Percentiles rank a stretch among this genome's conserved stretches.
Conservation (phyloP, 2,888 invertebrate genomes). For the Dilophus febrilis region DNA sequence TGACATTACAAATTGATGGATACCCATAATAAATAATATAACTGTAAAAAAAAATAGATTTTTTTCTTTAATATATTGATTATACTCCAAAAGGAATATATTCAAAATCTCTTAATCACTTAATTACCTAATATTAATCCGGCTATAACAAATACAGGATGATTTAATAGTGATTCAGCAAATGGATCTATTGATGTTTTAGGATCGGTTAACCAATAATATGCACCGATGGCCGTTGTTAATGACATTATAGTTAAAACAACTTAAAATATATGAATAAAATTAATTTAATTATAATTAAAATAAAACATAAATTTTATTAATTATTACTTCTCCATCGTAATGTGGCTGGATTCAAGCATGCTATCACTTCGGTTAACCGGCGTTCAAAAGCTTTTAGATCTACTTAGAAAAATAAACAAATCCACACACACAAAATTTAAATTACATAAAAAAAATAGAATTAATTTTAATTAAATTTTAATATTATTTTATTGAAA, state of each 20-base stretch:
- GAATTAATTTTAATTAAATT: too few species aligned
- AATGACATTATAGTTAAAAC: slow-evolving; percentile 65
- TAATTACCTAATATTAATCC: slow-evolving; percentile 59
- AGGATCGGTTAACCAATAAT: slow-evolving; percentile 92
- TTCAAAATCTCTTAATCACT: neutral
- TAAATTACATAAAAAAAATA: too few species aligned
- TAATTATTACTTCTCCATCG: slow-evolving; percentile 71
- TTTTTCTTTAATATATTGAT: neutral
- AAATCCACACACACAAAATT: neutral
- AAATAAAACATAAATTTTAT: slow-evolving; percentile 1
- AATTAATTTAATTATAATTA: slow-evolving; percentile 1
- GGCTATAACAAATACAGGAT: slow-evolving; percentile 85
- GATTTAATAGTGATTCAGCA: slow-evolving; percentile 80
- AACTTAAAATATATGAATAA: slow-evolving; percentile 13
- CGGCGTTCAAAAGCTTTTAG: slow-evolving; percentile 95
- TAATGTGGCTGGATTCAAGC: slow-evolving; percentile 83
- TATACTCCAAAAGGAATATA: neutral
- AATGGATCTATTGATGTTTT: slow-evolving; percentile 81
- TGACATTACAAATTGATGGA: slow-evolving; percentile 91
- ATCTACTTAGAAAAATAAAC: slow-evolving; percentile 44
- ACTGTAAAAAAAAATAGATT: slow-evolving; percentile 33
- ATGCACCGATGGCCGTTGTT: slow-evolving; percentile 85
- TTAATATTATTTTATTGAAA: too few species aligned
- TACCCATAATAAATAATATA: slow-evolving; percentile 74
- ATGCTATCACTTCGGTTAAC: slow-evolving; percentile 91